These are phyloP conservation scores for Cantharis nigra DNA, from an alignment of 2,888 invertebrate species.

Conservation along the genomic window DNA sequence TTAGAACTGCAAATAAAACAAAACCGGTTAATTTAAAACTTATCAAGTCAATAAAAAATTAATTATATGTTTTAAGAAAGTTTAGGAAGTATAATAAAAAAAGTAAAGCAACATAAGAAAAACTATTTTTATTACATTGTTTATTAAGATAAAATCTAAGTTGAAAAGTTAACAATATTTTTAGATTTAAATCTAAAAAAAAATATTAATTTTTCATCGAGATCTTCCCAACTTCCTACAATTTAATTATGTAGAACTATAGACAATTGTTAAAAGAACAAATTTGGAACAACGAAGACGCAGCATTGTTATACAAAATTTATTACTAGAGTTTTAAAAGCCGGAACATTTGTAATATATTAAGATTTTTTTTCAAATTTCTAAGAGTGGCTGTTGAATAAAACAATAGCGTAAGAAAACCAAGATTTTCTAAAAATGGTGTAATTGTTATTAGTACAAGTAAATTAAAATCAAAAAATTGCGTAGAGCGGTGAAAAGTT, in stretches of 20 bases:
- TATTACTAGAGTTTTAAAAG: background rate
- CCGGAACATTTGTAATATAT: background rate
- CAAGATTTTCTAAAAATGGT: background rate
- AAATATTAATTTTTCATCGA: background rate
- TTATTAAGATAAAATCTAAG: too few species aligned
- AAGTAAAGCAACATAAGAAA: background rate
- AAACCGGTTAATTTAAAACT: background rate
- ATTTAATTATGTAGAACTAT: background rate
- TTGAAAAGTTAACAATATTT: too few species aligned
- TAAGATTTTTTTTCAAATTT: background rate
- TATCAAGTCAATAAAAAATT: background rate
- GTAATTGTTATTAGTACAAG: background rate
- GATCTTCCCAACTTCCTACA: background rate
- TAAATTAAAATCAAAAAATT: background rate
- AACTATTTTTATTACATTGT: background rate
- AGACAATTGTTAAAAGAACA: background rate
- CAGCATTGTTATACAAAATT: background rate
- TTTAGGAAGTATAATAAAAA: background rate
- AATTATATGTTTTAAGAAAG: background rate
- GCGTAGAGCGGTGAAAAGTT: background rate
- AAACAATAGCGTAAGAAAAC: background rate
- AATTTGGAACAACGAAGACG: background rate
- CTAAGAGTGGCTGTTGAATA: background rate
- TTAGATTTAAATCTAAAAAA: too few species aligned
- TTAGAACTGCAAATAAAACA: background rate